Evolutionary conservation across 1,140 invertebrate species (phyloP).

Genomic region (Planococcus citri): DNA sequence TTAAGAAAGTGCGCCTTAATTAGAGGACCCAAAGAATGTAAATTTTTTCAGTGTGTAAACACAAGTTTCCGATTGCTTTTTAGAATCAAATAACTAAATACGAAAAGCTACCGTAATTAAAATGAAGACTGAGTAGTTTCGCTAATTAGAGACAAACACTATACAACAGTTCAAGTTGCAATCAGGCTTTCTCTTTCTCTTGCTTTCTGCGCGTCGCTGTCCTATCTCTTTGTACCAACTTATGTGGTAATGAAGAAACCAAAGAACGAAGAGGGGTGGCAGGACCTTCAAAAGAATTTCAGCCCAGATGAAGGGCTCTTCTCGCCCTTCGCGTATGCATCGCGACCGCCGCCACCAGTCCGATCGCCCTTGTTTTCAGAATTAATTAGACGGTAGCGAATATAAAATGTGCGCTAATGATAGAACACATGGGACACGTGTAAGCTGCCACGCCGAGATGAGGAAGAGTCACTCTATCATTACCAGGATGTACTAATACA

Average conservation of each 20-base stretch:
- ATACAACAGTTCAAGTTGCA: slow-evolving; percentile 17
- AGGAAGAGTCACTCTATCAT: slow-evolving; percentile 16
- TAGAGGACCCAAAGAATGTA: background rate
- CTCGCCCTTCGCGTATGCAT: slow-evolving; percentile 8
- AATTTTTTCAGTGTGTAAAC: background rate
- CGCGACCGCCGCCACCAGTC: background rate
- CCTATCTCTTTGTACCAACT: background rate
- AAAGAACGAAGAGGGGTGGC: slow-evolving; percentile 25
- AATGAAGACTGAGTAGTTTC: slow-evolving; percentile 11
- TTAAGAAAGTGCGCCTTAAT: background rate
- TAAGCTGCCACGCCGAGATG: slow-evolving; percentile 16
- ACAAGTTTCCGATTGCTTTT: slow-evolving; percentile 6
- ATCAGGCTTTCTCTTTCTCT: slow-evolving; percentile 15
- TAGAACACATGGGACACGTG: slow-evolving; percentile 10
- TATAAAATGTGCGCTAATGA: slow-evolving; percentile 15
- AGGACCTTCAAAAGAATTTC: slow-evolving; percentile 17
- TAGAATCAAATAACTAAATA: slow-evolving; percentile 16
- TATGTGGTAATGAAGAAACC: background rate
- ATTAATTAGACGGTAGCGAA: slow-evolving; percentile 16
- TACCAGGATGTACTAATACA: slow-evolving; percentile 10
- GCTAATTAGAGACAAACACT: slow-evolving; percentile 18
- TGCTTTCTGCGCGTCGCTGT: background rate
- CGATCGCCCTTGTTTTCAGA: background rate
- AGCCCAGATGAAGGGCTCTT: background rate
- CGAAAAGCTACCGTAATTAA: slow-evolving; percentile 12